Percentiles rank a stretch among this genome's conserved stretches.
These are phyloP conservation scores for Atethmia centrago DNA, from an alignment of 2,888 invertebrate genomes.

Conservation along the genomic window DNA sequence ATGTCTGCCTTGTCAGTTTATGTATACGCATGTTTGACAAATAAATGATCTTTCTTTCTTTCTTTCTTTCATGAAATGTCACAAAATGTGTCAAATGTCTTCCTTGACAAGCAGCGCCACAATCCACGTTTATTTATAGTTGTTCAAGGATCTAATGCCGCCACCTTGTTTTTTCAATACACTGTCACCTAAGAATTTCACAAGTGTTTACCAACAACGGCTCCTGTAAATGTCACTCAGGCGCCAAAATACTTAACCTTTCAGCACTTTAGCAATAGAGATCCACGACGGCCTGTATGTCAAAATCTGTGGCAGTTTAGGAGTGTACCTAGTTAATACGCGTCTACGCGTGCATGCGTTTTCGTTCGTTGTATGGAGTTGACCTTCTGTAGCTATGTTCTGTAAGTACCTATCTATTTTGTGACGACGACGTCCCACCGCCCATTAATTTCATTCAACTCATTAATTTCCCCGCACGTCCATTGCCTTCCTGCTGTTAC, in stretches of 20 bases:
- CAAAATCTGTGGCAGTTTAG: neutral
- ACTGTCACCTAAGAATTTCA: neutral
- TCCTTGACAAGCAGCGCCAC: neutral
- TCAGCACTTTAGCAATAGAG: no score
- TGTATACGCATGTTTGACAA: no score
- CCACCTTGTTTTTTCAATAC: neutral
- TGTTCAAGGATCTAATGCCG: neutral
- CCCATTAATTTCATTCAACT: conserved; percentile 65
- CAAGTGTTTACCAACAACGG: no score
- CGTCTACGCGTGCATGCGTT: no score
- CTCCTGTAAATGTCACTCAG: neutral
- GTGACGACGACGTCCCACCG: conserved; percentile 30
- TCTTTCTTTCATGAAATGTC: neutral
- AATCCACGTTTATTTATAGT: neutral
- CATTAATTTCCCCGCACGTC: conserved; percentile 57
- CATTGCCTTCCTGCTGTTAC: conserved; percentile 59
- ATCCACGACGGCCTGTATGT: neutral
- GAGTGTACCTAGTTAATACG: neutral
- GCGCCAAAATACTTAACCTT: neutral
- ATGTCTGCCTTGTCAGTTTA: no score
- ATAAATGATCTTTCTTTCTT: no score
- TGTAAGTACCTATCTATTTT: neutral
- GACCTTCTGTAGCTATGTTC: neutral
- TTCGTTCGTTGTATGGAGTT: neutral
- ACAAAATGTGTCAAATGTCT: no score